phyloP scores from a whole-genome alignment of 2,888 invertebrate genomes.

The Didymodactylos carnosus region DNA sequence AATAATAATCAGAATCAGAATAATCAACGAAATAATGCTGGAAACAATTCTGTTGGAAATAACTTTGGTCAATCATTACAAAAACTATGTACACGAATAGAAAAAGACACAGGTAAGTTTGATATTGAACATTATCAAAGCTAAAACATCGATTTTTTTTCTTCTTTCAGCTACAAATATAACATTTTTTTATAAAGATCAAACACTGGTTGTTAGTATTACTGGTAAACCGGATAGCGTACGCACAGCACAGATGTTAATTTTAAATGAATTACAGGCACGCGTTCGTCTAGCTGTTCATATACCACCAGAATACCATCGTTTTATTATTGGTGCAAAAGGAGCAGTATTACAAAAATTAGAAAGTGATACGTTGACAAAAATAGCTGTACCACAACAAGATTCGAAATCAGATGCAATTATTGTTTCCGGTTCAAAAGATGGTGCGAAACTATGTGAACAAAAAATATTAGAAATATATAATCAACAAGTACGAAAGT shows the following conservation, averaged over 20 bases:
- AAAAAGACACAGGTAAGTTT: background rate
- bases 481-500: constrained; percentile 77
- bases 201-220: constrained; percentile 79
- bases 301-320: constrained; percentile 88
- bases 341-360: constrained; percentile 58
- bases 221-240: constrained; percentile 76
- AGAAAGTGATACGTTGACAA: constrained; percentile 74
- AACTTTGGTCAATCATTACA: background rate
- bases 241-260: constrained; percentile 67
- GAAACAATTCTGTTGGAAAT: background rate
- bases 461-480: constrained; percentile 80
- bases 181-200: constrained; percentile 48
- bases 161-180: background rate
- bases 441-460: constrained; percentile 85
- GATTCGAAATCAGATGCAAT: constrained; percentile 64
- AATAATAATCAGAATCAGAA: background rate
- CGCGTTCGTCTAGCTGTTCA: constrained; percentile 54
- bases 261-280: constrained; percentile 77
- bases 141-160: background rate
- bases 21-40: background rate
- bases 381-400: constrained; percentile 70
- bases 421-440: constrained; percentile 71
- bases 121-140: background rate
- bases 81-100: background rate
- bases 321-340: constrained; percentile 74